Evolutionary conservation across 2,797 vertebrate species (phyloP), one percentile per base, ranked within the genome.

Genomic region (Rhinichthys osculus): DNA sequence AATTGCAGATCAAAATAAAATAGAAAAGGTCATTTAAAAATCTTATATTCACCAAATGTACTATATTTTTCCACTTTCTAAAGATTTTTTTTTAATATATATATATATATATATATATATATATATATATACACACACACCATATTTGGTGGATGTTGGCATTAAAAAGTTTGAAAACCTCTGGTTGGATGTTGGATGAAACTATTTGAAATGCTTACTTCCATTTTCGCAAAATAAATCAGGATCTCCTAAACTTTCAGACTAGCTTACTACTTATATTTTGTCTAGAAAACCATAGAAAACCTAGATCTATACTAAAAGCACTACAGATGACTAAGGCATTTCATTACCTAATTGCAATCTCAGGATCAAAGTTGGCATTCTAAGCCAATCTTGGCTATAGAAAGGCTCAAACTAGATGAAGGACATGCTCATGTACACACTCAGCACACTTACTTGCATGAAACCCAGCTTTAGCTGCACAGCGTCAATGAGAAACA

Each of bases 391-490:
- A 54, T 70, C 33, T 52, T 23, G 44, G 78, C 44, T 78, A 40
- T 52, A 72, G 17, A 47, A 17, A 38, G 52, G 33, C 14, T 59
- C 70, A 6, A 59, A 69, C 64, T 74, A 59, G 27, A 5, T 83
- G 59, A 70, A 40, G 59, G 30, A 87, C 52, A 83, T 27, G 38
- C 33, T 73, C 19, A 27, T 52, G 80, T 33, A 67, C 78, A 85
- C 69, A 81, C 62, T 33, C 17, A 35, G 54, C 7, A 35, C 86
- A 95, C 95, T 95, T 90, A 95, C 95, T 67, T 5, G 93, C 93
- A 83, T 96, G 95, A 89, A 95, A 96, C 40, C 93, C 94, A 84
- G 94, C 92, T 86, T 96, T 96, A 89, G 94, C 95, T 96, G 90
- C 85, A 47, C n/a, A 79, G 88, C 30, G 52, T 82, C 84, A 87